phyloP scores from a whole-genome alignment of 2,113 vertebrate genomes.

The Pomatorhinus ruficollis region DNA sequence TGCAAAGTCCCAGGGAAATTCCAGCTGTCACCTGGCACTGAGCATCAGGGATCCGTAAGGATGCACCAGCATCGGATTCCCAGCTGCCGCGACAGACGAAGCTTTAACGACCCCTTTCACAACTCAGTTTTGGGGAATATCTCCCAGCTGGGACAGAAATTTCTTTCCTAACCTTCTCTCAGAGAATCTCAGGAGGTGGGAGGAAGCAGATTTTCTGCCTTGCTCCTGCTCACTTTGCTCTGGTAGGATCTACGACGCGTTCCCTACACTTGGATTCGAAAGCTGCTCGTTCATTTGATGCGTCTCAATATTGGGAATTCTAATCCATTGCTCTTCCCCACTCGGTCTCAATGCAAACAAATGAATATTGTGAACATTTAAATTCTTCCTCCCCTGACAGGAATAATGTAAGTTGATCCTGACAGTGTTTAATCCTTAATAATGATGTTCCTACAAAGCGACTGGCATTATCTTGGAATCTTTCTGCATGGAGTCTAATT shows the following conservation, averaged over 20 bases:
- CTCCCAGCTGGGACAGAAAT: not conserved
- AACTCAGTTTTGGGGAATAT: not conserved
- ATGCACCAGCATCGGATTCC: not conserved
- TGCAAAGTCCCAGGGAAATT: not conserved
- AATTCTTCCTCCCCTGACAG: not conserved
- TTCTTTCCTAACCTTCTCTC: not conserved
- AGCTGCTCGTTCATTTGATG: not conserved
- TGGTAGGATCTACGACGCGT: not conserved
- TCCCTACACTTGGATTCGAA: not conserved
- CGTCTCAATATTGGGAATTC: not conserved
- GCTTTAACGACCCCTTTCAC: not conserved
- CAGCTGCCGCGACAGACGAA: not conserved
- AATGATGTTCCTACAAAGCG: not conserved
- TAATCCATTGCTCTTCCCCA: not conserved
- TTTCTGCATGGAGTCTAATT: not conserved
- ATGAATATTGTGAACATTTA: not conserved
- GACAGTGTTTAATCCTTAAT: not conserved
- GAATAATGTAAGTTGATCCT: not conserved
- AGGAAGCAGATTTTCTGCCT: not conserved
- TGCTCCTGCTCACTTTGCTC: not conserved
- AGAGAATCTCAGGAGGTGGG: not conserved
- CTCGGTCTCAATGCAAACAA: not conserved
- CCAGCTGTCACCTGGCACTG: not conserved
- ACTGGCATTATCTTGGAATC: slow-evolving; percentile 4
- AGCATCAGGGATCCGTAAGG: not conserved